Base-by-base conservation (phyloP, 2,797 vertebrate species). In the Gymnodraco acuticeps region DNA sequence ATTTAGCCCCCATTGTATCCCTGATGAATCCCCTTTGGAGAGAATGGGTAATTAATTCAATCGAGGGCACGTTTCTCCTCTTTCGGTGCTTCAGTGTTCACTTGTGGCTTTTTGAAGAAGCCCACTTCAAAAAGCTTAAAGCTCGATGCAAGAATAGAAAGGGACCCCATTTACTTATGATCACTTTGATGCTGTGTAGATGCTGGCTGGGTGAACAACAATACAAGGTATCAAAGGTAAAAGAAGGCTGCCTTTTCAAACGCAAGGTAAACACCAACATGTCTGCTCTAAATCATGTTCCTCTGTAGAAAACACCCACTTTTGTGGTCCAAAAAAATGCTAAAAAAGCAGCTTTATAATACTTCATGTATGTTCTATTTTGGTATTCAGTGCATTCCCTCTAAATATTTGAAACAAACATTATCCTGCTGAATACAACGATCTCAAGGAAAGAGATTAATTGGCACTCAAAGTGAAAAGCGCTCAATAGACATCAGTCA, bases 11-110 rank as follows among this genome's bases (percentile, higher is more conserved):
- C 64, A 92, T 93, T 93, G 91, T 83, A 84, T 81, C 67, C 74
- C 82, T 88, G 87, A 93, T 93, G 86, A 92, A 93, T 84, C 87
- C 80, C 76, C 82, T 85, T 88, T 75, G 72, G 84, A 90, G 75
- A 82, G 64, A 88, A 90, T 69, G 82, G 56, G 77, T 92, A 87
- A 90, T 92, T 92, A 92, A 91, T 90, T 92, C 70, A 82, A 77
- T 52, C 14, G 53, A 81, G 50, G 73, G 67, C 56, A 80, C 41
- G 19, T 75, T 78, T 75, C 47, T 68, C 55, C 33, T 38, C 23
- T 53, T 70, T 65, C 17, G 1, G 56, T 68, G 70, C 64, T 62
- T 64, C 46, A 1, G 17, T 51, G 72, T 66, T 78, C 60, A 67
- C 58, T 74, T 61, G 31, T 47, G 20, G 70, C 46, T 64, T 77